These are phyloP conservation scores for Peromyscus californicus DNA, from an alignment of 2,113 vertebrate genomes.

Conservation along the genomic window DNA sequence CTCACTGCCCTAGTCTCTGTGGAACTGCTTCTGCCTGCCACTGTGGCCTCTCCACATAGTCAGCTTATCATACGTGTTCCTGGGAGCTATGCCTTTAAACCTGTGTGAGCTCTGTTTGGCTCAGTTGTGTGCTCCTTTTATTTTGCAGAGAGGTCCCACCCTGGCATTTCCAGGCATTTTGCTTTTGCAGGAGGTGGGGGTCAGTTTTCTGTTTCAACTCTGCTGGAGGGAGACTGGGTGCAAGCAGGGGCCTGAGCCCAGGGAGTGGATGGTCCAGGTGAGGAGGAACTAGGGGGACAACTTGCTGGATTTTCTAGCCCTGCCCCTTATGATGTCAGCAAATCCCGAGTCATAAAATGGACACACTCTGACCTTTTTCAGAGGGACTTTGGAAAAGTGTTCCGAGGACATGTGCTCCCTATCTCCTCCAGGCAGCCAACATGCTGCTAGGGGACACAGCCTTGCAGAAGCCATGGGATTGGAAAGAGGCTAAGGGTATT, in stretches of 20 bases:
- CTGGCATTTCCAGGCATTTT: background rate
- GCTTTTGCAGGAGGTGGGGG: background rate
- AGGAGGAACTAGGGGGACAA: background rate
- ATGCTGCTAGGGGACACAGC: fast-evolving
- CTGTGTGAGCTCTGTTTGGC: background rate
- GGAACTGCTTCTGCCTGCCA: background rate
- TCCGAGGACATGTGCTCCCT: background rate
- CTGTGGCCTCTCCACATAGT: too few relatives aligned
- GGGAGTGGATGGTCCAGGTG: background rate
- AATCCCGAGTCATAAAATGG: background rate
- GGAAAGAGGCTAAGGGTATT: background rate
- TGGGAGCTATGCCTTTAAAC: background rate
- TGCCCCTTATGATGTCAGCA: too few relatives aligned
- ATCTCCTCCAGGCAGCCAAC: background rate
- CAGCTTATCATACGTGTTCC: background rate
- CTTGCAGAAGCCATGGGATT: background rate
- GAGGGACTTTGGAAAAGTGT: background rate
- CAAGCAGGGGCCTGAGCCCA: background rate
- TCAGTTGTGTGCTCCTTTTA: background rate
- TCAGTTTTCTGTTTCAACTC: background rate
- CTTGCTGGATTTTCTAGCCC: fast-evolving
- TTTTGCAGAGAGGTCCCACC: too few relatives aligned
- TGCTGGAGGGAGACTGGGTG: background rate
- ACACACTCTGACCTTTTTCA: background rate
- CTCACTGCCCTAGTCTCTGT: background rate